Percentiles rank a stretch among this genome's conserved stretches.
These are phyloP conservation scores for Eutrigla gurnardus DNA, from an alignment of 2,797 vertebrate genomes.

Conservation along the genomic window DNA sequence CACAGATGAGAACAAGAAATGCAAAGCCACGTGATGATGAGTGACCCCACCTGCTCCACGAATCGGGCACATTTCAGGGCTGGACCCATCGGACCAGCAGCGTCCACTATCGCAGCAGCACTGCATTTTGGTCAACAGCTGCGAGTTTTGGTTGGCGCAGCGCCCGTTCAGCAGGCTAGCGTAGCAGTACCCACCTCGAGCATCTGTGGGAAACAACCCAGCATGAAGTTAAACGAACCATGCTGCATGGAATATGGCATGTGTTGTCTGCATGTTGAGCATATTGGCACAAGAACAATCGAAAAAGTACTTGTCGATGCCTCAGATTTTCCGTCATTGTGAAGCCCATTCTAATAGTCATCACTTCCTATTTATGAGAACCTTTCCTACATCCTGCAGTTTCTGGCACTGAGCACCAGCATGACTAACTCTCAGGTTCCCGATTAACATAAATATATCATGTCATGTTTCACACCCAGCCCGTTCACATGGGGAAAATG, in stretches of 20 bases:
- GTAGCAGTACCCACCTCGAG: conserved; percentile 92
- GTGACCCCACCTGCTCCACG: conserved; percentile 87
- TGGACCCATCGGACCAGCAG: conserved; percentile 90
- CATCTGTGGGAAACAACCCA: conserved; percentile 82
- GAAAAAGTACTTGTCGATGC: conserved; percentile 11
- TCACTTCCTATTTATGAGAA: conserved; percentile 64
- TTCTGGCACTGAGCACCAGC: conserved; percentile 55
- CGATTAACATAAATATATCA: conserved; percentile 64
- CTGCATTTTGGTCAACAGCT: conserved; percentile 91
- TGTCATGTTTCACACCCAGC: conserved; percentile 57
- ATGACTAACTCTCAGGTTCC: conserved; percentile 58
- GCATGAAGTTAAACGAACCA: conserved; percentile 16
- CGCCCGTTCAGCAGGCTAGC: conserved; percentile 88
- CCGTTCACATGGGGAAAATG: conserved; percentile 43
- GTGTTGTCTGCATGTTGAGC: conserved; percentile 40
- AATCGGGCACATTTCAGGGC: conserved; percentile 94
- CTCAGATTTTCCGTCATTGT: conserved; percentile 63
- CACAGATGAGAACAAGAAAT: background rate
- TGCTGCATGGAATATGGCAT: conserved; percentile 34
- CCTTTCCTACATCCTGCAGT: conserved; percentile 62
- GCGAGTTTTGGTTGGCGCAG: conserved; percentile 90
- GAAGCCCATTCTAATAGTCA: conserved; percentile 57
- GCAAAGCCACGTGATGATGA: background rate
- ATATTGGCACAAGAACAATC: conserved; percentile 54
- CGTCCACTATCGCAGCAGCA: conserved; percentile 94